Evolutionary conservation across 2,888 invertebrate species (phyloP), one percentile per base, ranked within the genome.

Genomic region (Junonia oenone): DNA sequence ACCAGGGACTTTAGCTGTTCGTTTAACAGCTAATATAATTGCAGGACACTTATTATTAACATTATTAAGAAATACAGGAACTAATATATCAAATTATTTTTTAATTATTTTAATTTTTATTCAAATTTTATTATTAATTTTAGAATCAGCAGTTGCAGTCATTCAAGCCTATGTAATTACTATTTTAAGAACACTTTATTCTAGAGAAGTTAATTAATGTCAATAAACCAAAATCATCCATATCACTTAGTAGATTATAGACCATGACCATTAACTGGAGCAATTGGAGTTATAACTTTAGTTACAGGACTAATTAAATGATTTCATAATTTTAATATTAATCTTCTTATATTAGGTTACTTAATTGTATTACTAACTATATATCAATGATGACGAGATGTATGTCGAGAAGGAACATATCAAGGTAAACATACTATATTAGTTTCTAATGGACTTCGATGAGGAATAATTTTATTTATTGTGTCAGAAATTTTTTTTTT

Each of bases 11-110:
- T 79, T 95, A 86, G 92, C 93, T 0, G 91, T 95, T 56, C 94
- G 94, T 63, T 72, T 95, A 87, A 91, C 93, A 4, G 94, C 94
- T n/a, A 95, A 95, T 89, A 94, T 95, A 92, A 94, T 94, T 90
- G 93, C 94, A 15, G 94, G 94, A 0, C 94, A 95, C 76, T 73
- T 95, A 79, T 65, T 94, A 73, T 77, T 94, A 90, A 93, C 93
- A 1, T 65, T 94, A 66, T 68, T 94, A 71, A 91, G 92, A 64
- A 68, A 71, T 40, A 87, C 76, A n/a, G 78, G 81, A 4, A 62
- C 65, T 45, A 71, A 38, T 58, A 63, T 79, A 64, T 49, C 68
- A 2, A 64, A 59, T 53, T 76, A 63, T 62, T 67, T 82, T 63
- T 66, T 84, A 65, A 53, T 74, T 47, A 51, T 90, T 31, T 72